Evolutionary conservation across 2,113 vertebrate species (phyloP), one percentile per base, ranked within the genome.

Genomic region (Pachypanchax playfairii): DNA sequence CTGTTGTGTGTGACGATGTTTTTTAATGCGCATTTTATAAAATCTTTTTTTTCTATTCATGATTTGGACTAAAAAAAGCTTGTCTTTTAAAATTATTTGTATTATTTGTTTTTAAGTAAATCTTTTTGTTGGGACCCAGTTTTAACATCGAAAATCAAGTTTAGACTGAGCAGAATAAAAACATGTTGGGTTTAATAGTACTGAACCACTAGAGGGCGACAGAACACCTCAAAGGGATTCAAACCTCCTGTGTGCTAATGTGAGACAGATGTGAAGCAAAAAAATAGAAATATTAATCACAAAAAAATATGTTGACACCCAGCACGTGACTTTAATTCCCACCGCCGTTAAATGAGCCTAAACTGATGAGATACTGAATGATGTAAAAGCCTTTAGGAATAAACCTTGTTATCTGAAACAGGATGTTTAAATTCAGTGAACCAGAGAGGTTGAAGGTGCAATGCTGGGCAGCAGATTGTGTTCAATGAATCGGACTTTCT

Each of bases 191-290:
- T 25, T 21, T 25, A 25, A 7, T 47, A 0, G 24, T 6, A n/a
- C 3, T 25, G 14, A 14, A 18, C 69, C 69, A 50, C 36, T 28
- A 57, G 58, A 14, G 39, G 58, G 58, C 29, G 31, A 9, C 18
- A 17, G 18, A 21, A 46, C 0, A 17, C 20, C 26, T 18, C 65
- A 56, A 25, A 39, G 21, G 17, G 21, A 18, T 6, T 2, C 5
- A 3, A 26, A 50, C 10, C 38, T n/a, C 20, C 49, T 35, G 3
- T 22, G 24, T 51, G 29, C 9, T 38, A 38, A 48, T 35, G 15
- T 11, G 21, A 10, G 11, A 31, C 26, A 48, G 42, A 17, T 47
- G 56, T 22, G 7, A 11, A 17, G 14, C 11, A 17, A 11, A 22
- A n/a, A 6, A 4, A 15, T 1, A 18, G 42, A 28, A 22, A 24